These are phyloP conservation scores for Lathronympha strigana DNA, from an alignment of 2,888 invertebrate genomes.

Conservation along the genomic window DNA sequence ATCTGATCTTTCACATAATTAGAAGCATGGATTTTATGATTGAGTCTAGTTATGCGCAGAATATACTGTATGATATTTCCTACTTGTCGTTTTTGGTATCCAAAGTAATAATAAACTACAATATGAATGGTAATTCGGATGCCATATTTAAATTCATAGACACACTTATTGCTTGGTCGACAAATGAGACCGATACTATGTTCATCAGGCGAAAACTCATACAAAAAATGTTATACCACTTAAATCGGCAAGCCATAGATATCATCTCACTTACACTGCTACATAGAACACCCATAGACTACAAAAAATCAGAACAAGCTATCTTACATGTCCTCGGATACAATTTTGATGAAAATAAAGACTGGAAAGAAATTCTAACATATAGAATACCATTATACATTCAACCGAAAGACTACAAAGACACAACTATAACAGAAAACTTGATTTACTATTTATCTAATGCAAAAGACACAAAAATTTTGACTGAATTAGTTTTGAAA, in stretches of 20 bases:
- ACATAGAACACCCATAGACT: slow-evolving; percentile 75
- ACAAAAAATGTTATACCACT: slow-evolving; percentile 77
- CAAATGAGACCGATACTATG: slow-evolving; percentile 54
- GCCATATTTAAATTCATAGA: slow-evolving; percentile 81
- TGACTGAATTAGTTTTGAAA: slow-evolving; percentile 77
- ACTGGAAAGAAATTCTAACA: slow-evolving; percentile 87
- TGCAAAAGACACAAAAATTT: slow-evolving; percentile 57
- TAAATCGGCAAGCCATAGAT: slow-evolving; percentile 86
- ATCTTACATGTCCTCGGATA: slow-evolving; percentile 81
- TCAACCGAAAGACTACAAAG: slow-evolving; percentile 84
- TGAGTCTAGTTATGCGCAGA: slow-evolving; percentile 62
- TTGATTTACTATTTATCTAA: slow-evolving; percentile 85
- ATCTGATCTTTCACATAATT: slow-evolving; percentile 85
- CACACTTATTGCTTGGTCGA: slow-evolving; percentile 82
- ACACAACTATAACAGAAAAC: slow-evolving; percentile 82
- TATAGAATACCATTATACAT: slow-evolving; percentile 68
- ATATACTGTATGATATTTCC: slow-evolving; percentile 64
- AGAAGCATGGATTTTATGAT: slow-evolving; percentile 86
- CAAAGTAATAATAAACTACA: slow-evolving; percentile 85
- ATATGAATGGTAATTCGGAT: slow-evolving; percentile 70
- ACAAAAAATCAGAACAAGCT: slow-evolving; percentile 63
- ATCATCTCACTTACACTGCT: slow-evolving; percentile 83
- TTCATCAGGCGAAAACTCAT: slow-evolving; percentile 73
- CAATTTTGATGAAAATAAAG: slow-evolving; percentile 73
- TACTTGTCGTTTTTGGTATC: slow-evolving; percentile 84